phyloP scores from a whole-genome alignment of 2,888 invertebrate genomes.

The Epinotia nisella region DNA sequence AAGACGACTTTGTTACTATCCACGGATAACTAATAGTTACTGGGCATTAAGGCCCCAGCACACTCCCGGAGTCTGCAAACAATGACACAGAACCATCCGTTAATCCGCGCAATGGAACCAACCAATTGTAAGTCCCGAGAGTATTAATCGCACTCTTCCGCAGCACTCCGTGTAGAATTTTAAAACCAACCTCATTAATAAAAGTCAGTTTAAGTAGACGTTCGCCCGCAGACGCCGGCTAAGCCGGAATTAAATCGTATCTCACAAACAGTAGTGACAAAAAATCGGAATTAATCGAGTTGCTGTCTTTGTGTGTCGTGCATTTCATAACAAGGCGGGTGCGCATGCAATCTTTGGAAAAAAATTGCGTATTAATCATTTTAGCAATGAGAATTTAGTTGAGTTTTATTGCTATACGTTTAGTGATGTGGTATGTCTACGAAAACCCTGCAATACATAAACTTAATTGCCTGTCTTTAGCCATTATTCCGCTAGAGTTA shows the following conservation, averaged over 20 bases:
- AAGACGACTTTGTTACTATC: neutral
- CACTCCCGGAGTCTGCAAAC: slow-evolving; percentile 21
- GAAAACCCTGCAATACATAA: too few relatives aligned
- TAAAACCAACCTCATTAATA: slow-evolving; percentile 64
- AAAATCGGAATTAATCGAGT: slow-evolving; percentile 38
- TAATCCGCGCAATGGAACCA: slow-evolving; percentile 36
- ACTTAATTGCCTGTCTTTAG: too few relatives aligned
- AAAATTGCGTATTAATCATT: neutral
- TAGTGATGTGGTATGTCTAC: too few relatives aligned
- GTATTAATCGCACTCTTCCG: slow-evolving; percentile 62
- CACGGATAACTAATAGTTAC: neutral
- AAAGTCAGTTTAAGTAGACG: slow-evolving; percentile 55
- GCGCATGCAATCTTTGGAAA: neutral
- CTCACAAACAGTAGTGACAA: slow-evolving; percentile 46
- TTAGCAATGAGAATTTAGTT: too few relatives aligned
- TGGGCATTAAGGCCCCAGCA: neutral
- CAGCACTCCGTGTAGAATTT: slow-evolving; percentile 56
- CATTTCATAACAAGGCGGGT: neutral
- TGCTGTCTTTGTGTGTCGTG: slow-evolving; percentile 16
- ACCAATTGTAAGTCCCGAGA: slow-evolving; percentile 49
- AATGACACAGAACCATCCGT: slow-evolving; percentile 20
- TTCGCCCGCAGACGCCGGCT: slow-evolving; percentile 47
- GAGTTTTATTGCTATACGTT: too few relatives aligned
- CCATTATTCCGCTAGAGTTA: too few relatives aligned
- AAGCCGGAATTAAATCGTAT: slow-evolving; percentile 50